phyloP scores from a whole-genome alignment of 2,888 invertebrate species.

The Hylaea fasciaria region DNA sequence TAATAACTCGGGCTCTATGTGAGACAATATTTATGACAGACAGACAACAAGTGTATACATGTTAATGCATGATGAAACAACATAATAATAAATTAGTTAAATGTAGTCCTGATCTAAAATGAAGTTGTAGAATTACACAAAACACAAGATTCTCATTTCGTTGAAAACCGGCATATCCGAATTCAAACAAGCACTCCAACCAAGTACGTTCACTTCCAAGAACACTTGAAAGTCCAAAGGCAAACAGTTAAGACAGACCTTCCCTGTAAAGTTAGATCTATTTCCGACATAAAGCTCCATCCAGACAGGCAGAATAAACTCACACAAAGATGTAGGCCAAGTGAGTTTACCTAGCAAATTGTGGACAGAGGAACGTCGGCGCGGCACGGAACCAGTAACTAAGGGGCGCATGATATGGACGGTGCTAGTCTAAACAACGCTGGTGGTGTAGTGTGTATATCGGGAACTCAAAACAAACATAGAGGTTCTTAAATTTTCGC shows the following conservation, averaged over 20 bases:
- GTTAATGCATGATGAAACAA: too few species aligned
- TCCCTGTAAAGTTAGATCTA: constrained; percentile 33
- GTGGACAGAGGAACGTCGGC: constrained; percentile 7
- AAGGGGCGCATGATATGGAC: not conserved
- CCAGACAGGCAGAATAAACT: constrained; percentile 25
- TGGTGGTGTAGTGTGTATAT: too few species aligned
- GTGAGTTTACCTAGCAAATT: constrained; percentile 32
- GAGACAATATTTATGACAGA: too few species aligned
- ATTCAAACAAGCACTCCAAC: constrained; percentile 4
- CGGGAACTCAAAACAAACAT: too few species aligned
- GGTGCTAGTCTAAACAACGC: too few species aligned
- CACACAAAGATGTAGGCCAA: constrained; percentile 32
- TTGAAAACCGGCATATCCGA: not conserved
- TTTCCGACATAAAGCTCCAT: constrained; percentile 29
- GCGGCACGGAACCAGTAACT: constrained; percentile 7
- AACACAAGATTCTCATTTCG: too few species aligned
- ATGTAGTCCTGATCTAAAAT: too few species aligned
- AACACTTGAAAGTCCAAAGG: constrained; percentile 4
- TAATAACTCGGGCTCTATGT: too few species aligned
- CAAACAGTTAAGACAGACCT: constrained; percentile 20
- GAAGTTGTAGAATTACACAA: too few species aligned
- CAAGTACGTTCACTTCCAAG: constrained; percentile 3
- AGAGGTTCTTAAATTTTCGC: too few species aligned
- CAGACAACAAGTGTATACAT: too few species aligned
- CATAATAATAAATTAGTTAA: too few species aligned